Evolutionary conservation across 2,113 vertebrate species (phyloP).

Genomic region (Hyperoodon ampullatus): DNA sequence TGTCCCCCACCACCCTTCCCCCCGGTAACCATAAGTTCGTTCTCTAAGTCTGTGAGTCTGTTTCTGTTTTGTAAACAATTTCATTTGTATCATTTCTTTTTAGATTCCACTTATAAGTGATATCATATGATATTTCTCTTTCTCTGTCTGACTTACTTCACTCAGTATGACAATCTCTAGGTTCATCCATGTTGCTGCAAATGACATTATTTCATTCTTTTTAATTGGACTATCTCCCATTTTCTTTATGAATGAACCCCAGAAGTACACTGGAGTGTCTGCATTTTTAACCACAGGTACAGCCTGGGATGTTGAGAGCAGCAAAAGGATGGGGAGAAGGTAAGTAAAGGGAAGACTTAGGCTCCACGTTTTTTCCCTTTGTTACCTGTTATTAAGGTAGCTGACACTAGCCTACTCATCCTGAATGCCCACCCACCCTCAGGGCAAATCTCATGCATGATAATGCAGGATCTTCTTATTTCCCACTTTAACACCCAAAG

Average conservation of each 20-base stretch:
- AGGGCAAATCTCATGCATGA: background rate
- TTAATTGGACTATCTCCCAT: background rate
- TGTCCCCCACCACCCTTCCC: background rate
- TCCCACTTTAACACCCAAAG: background rate
- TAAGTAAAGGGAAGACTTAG: background rate
- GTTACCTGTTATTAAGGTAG: background rate
- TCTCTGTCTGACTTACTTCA: background rate
- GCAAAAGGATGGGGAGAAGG: background rate
- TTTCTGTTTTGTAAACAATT: background rate
- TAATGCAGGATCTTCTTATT: background rate
- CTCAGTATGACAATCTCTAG: background rate
- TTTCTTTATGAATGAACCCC: background rate
- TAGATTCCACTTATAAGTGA: background rate
- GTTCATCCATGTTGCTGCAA: background rate
- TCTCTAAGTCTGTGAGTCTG: background rate
- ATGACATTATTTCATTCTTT: background rate
- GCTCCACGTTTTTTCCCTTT: fast-evolving
- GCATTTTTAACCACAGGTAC: background rate
- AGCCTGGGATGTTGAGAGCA: background rate
- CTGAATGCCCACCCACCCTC: background rate
- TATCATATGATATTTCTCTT: background rate
- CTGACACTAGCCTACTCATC: background rate
- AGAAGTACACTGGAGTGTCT: background rate
- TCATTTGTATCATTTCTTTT: background rate
- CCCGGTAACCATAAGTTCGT: background rate